These are phyloP conservation scores for Gandaritis pyraliata DNA, from an alignment of 2,888 invertebrate genomes.

Conservation along the genomic window DNA sequence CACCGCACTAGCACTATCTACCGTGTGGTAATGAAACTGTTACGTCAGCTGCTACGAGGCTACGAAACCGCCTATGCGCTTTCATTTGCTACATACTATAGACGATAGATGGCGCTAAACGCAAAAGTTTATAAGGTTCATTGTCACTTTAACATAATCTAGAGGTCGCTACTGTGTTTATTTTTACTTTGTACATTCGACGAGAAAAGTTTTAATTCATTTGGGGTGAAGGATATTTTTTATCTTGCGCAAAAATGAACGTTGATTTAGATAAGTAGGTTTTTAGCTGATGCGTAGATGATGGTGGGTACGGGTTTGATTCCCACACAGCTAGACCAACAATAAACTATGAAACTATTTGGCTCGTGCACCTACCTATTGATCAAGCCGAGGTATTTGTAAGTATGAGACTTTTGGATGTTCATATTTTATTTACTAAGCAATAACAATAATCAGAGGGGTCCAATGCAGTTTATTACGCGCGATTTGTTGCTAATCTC, in stretches of 20 bases:
- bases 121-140: not conserved
- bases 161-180: slow-evolving; percentile 17
- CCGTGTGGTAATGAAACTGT: not conserved
- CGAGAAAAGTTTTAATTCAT: no score
- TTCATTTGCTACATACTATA: not conserved
- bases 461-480: slow-evolving; percentile 21
- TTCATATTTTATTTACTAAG: not conserved
- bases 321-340: no score
- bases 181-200: no score
- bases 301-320: no score
- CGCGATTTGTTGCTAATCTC: slow-evolving; percentile 30
- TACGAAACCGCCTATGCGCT: not conserved
- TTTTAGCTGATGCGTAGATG: no score
- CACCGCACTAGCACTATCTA: slow-evolving; percentile 20
- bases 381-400: no score
- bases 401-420: no score
- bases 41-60: slow-evolving; percentile 2
- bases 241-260: no score
- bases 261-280: no score
- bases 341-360: no score
- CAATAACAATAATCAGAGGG: not conserved
- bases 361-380: no score
- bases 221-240: no score
- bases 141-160: not conserved
- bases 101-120: slow-evolving; percentile 20